Base-by-base conservation (phyloP, 2,113 vertebrate species). In the Sorex araneus region DNA sequence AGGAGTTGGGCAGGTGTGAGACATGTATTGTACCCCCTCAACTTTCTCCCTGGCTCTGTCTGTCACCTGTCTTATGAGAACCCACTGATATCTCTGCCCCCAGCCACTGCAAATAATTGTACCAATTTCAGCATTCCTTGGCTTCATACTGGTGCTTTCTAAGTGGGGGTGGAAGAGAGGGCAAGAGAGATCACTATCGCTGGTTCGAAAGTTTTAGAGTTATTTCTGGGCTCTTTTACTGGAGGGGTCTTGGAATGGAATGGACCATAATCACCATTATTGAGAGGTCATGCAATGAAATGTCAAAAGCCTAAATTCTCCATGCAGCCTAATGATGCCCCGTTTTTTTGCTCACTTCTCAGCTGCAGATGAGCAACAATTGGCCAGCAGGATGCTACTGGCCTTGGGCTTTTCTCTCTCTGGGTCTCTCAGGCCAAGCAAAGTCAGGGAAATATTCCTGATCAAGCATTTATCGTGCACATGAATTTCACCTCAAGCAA, bases 401-500 rank as follows among this genome's bases (percentile, higher is more conserved):
- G 89, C 89, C 73, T 43, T 67, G 8, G 28, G 85, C 54, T 94
- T 94, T 92, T 84, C 70, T 94, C 30, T 95, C 54, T 10, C 57
- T 21, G 13, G 57, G 54, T 88, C 8, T n/a, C 40, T 77, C 45
- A 54, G n/a, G 60, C 23, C 13, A 70, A n/a, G 81, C 7, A 94
- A 89, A 86, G 71, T 11, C 43, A 93, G 75, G n/a, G 7, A 95
- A 95, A 83, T 91, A 85, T 40, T 92, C 67, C 88, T 94, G 54
- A 95, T 79, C 75, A 90, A 95, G 94, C 85, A 90, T 54, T 93
- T 64, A 76, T 25, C 70, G 79, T 92, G 89, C 63, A n/a, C 80
- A 47, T 60, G 67, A 90, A 93, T 93, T 93, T 91, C 63, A 95
- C 90, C 87, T 91, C 50, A 83, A 90, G 75, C 90, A 86, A 94